phyloP scores from a whole-genome alignment of 2,888 invertebrate genomes.

The Panopea generosa region DNA sequence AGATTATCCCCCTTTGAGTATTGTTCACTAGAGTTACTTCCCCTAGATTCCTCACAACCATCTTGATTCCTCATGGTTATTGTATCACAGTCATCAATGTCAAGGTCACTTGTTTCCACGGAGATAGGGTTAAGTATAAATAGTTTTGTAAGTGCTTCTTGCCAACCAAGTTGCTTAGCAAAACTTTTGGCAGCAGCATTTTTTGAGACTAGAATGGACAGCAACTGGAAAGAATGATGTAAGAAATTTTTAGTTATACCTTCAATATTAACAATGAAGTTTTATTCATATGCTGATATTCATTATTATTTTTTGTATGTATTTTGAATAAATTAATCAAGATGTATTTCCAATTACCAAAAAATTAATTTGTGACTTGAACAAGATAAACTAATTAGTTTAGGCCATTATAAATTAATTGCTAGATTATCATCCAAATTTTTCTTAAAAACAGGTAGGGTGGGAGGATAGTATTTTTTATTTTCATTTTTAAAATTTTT shows the following conservation, averaged over 20 bases:
- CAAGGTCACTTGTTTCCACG: slow-evolving; percentile 30
- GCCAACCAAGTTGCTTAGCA: slow-evolving; percentile 87
- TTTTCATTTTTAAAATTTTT: no score
- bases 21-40: slow-evolving; percentile 25
- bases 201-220: slow-evolving; percentile 78
- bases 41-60: slow-evolving; percentile 34
- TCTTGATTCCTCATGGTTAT: slow-evolving; percentile 17
- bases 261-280: neutral
- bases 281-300: no score
- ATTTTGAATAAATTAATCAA: no score
- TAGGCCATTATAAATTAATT: no score
- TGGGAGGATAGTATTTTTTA: no score
- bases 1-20: slow-evolving; percentile 14
- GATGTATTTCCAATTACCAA: no score
- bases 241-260: neutral
- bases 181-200: slow-evolving; percentile 79
- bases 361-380: no score
- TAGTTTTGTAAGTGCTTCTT: slow-evolving; percentile 86
- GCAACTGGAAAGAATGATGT: slow-evolving; percentile 67
- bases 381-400: no score
- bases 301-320: no score
- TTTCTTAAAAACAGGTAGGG: no score
- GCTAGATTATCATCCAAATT: no score
- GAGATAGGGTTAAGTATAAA: slow-evolving; percentile 70
- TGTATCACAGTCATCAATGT: slow-evolving; percentile 33